Evolutionary conservation across 1,140 invertebrate genomes (phyloP).

Genomic region (Cydia splendana): DNA sequence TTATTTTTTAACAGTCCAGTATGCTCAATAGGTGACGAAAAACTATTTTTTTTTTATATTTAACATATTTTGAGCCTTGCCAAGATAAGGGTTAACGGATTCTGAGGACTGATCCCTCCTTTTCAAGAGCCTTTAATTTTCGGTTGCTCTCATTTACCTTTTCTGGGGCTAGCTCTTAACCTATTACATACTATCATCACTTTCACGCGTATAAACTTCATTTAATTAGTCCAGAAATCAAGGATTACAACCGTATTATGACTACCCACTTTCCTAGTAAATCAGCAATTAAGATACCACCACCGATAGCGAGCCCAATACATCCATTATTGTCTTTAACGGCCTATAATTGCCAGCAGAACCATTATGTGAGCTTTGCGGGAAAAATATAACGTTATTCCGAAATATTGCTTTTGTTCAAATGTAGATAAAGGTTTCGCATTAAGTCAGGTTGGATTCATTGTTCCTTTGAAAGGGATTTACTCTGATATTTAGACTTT

Average conservation of each 20-base stretch:
- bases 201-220: constrained; percentile 13
- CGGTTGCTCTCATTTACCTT: no score
- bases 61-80: no score
- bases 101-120: no score
- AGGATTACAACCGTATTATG: constrained; percentile 41
- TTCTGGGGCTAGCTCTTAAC: no score
- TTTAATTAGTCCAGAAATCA: constrained; percentile 40
- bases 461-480: constrained; percentile 11
- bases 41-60: no score
- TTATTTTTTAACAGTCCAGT: no score
- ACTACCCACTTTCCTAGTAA: constrained; percentile 42
- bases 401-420: constrained; percentile 47
- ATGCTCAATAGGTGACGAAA: no score
- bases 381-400: constrained; percentile 54
- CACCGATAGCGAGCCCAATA: constrained; percentile 47
- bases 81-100: no score
- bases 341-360: constrained; percentile 52
- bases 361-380: constrained; percentile 50
- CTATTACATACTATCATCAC: no score
- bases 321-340: constrained; percentile 50
- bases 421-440: constrained; percentile 30
- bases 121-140: no score
- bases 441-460: constrained; percentile 13
- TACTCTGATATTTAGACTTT: background rate
- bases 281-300: constrained; percentile 55